Evolutionary conservation across 64 coral and sea anemone genomes (phyloP).

Genomic region (Montipora cactus): DNA sequence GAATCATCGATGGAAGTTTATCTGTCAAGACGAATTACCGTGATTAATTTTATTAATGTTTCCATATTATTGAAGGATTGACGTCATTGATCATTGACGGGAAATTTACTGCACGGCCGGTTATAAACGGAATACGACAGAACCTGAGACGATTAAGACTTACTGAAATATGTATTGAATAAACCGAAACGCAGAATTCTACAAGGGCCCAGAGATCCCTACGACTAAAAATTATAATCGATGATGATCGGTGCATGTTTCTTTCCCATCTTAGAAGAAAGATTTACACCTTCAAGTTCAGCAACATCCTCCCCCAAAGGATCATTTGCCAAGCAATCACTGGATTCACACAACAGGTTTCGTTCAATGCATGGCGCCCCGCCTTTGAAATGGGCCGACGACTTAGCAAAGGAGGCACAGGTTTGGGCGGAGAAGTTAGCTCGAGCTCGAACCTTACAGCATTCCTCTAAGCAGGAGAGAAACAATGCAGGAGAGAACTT

Average conservation of each 20-base stretch:
- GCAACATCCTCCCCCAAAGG: conserved; percentile 31
- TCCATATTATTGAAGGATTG: no score
- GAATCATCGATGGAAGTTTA: no score
- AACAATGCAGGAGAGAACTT: conserved; percentile 80
- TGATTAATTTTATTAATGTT: no score
- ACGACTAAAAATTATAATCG: no score
- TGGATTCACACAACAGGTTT: conserved; percentile 66
- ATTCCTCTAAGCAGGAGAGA: conserved; percentile 76
- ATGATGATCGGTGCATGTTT: not conserved
- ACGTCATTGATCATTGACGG: no score
- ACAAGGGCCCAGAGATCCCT: no score
- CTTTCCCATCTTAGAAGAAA: not conserved
- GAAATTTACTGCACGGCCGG: no score
- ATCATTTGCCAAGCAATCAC: conserved; percentile 62
- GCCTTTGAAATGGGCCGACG: conserved; percentile 58
- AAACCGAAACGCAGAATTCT: no score
- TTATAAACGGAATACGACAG: no score
- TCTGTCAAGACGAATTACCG: no score
- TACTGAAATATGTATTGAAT: no score
- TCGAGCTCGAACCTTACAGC: conserved; percentile 43
- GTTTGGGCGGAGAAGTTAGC: conserved; percentile 68
- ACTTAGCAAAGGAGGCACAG: conserved; percentile 57
- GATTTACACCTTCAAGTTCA: conserved; percentile 38
- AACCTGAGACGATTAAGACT: no score
- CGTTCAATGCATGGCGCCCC: conserved; percentile 55